Percentiles rank a stretch among this genome's conserved stretches.
Conservation (phyloP, 2,888 invertebrate genomes). For the Blastobasis lacticolella region DNA sequence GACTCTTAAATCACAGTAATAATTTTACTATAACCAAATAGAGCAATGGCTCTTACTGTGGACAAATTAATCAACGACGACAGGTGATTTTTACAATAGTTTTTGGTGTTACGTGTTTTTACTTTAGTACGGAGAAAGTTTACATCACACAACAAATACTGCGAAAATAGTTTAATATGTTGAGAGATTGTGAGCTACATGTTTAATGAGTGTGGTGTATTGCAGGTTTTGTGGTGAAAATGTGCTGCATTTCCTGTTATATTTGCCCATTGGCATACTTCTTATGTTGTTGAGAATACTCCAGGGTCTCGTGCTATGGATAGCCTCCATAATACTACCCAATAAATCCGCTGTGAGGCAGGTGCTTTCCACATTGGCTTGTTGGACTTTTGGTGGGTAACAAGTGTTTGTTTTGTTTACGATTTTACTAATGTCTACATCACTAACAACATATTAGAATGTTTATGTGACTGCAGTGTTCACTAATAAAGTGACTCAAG, state of each 20-base stretch:
- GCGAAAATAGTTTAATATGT: background rate
- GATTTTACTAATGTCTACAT: too few species aligned
- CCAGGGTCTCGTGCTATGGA: conserved; percentile 68
- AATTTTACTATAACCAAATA: conserved; percentile 12
- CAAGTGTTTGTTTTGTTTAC: too few species aligned
- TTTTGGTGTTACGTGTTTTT: conserved; percentile 21
- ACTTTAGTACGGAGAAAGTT: conserved; percentile 50
- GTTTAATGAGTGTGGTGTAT: conserved; percentile 10
- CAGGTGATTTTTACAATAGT: conserved; percentile 39
- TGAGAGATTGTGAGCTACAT: background rate
- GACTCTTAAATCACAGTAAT: conserved; percentile 10
- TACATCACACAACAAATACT: background rate
- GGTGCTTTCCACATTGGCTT: conserved; percentile 72
- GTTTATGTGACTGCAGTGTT: too few species aligned
- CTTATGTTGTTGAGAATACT: conserved; percentile 64
- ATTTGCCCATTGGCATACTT: conserved; percentile 72
- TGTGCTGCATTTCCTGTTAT: conserved; percentile 66
- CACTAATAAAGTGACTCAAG: too few species aligned
- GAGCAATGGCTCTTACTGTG: conserved; percentile 54
- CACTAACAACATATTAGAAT: background rate
- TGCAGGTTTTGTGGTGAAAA: conserved; percentile 72
- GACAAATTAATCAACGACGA: conserved; percentile 62
- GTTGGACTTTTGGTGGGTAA: conserved; percentile 71
- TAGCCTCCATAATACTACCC: conserved; percentile 73
- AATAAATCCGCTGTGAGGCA: conserved; percentile 71